A percentile compares a stretch with the other conserved stretches of the same genome.
phyloP scores from a whole-genome alignment of 2,797 vertebrate genomes.

The Merluccius polli region DNA sequence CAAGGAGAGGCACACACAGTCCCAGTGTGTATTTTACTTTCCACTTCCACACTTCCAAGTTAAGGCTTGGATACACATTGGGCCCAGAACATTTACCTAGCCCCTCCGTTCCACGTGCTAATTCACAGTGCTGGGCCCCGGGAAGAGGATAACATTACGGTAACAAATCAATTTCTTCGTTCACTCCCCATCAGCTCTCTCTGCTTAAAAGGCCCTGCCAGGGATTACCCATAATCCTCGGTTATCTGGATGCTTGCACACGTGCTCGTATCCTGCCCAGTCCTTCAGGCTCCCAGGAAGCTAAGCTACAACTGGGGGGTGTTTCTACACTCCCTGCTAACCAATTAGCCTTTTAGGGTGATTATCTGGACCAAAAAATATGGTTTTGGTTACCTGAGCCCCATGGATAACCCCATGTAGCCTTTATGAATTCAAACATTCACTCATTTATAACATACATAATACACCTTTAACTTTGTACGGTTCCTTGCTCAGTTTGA shows the following conservation, averaged over 20 bases:
- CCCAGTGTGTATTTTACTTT: constrained; percentile 3
- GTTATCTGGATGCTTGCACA: constrained; percentile 40
- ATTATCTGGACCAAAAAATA: constrained; percentile 26
- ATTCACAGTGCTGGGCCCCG: constrained; percentile 29
- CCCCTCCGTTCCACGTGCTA: constrained; percentile 28
- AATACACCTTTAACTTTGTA: neutral
- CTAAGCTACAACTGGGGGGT: constrained; percentile 5
- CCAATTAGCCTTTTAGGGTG: constrained; percentile 33
- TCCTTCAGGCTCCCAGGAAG: constrained; percentile 7
- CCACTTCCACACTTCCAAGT: constrained; percentile 36
- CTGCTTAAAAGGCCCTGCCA: constrained; percentile 30
- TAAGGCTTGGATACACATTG: constrained; percentile 30
- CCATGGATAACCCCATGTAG: neutral
- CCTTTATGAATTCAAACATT: neutral
- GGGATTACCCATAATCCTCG: constrained; percentile 53
- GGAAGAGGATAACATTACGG: constrained; percentile 39
- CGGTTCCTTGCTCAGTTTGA: neutral
- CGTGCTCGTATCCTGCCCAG: constrained; percentile 24
- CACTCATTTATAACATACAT: neutral
- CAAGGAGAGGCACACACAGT: constrained; percentile 4
- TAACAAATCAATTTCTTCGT: constrained; percentile 53
- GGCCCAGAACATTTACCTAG: constrained; percentile 23
- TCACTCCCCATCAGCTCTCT: constrained; percentile 36
- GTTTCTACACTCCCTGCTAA: constrained; percentile 11
- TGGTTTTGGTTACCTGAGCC: neutral